A percentile compares a stretch with the other conserved stretches of the same genome.
Evolutionary conservation across 2,113 vertebrate species (phyloP).

Genomic region (Eulacestoma nigropectus): DNA sequence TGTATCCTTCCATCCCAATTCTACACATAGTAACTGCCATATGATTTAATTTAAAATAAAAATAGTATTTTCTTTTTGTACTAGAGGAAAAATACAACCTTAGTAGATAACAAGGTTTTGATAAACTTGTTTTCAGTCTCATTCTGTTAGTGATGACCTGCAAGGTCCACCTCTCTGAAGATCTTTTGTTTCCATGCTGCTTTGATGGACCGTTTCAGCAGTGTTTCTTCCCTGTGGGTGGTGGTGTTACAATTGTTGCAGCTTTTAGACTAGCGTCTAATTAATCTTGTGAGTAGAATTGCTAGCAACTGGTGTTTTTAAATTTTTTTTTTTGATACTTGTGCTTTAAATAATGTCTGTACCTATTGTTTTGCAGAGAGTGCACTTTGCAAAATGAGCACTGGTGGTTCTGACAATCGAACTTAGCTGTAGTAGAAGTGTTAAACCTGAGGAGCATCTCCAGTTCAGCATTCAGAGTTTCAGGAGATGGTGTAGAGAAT

Average conservation of each 20-base stretch:
- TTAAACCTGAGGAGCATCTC: neutral
- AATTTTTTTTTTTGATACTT: neutral
- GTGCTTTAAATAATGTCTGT: neutral
- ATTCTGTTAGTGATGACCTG: neutral
- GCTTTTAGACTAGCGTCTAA: neutral
- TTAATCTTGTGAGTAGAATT: neutral
- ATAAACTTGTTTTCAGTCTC: neutral
- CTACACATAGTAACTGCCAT: neutral
- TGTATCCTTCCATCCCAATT: neutral
- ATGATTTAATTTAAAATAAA: neutral
- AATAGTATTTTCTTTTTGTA: neutral
- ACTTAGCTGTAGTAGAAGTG: neutral
- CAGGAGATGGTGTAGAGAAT: neutral
- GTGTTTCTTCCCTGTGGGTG: neutral
- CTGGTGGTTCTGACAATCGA: neutral
- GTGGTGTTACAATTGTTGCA: neutral
- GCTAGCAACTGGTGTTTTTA: neutral
- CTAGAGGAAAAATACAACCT: neutral
- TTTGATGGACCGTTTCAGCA: neutral
- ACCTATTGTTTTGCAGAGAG: neutral
- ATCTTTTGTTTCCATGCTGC: neutral
- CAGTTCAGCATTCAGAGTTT: neutral
- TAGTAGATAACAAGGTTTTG: neutral
- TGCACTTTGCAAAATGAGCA: neutral
- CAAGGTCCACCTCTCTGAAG: neutral